phyloP scores from a whole-genome alignment of 2,113 vertebrate species.

The Cyprinodon brontotheroides region DNA sequence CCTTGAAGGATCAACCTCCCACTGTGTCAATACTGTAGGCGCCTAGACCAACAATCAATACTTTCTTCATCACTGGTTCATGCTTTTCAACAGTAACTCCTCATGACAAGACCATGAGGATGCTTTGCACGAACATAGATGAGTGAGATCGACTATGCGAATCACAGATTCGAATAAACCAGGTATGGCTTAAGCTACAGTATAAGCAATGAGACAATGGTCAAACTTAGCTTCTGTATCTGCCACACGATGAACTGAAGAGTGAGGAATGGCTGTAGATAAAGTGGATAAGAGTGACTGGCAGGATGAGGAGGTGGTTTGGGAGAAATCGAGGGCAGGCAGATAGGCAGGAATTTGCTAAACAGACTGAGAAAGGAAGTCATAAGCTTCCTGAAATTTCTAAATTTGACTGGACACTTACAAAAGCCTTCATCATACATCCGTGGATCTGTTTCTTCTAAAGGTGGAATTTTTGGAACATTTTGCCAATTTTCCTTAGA shows the following conservation, averaged over 20 bases:
- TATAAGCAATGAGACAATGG: constrained; percentile 20
- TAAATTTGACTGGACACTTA: constrained; percentile 49
- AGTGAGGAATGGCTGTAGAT: constrained; percentile 6
- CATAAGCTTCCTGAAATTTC: constrained; percentile 68
- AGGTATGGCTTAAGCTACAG: constrained; percentile 9
- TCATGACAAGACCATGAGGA: constrained; percentile 45
- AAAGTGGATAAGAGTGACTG: constrained; percentile 23
- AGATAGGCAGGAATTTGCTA: constrained; percentile 52
- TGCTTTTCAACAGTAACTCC: constrained; percentile 50
- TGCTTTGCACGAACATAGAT: constrained; percentile 17
- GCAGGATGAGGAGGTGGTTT: constrained; percentile 28
- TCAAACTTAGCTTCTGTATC: constrained; percentile 44
- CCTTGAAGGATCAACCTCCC: constrained; percentile 73
- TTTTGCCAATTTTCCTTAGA: not conserved
- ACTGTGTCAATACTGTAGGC: constrained; percentile 70
- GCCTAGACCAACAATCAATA: constrained; percentile 74
- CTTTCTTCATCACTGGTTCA: constrained; percentile 69
- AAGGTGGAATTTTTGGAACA: constrained; percentile 17
- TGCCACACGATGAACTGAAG: not conserved
- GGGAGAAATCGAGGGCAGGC: constrained; percentile 40
- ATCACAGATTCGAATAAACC: constrained; percentile 6
- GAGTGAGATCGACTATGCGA: constrained; percentile 11
- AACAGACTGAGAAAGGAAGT: constrained; percentile 55
- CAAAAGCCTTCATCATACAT: constrained; percentile 49
- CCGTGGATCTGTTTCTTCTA: constrained; percentile 13